Conservation (phyloP, 2,113 vertebrate genomes). For the Hippocampus zosterae region DNA sequence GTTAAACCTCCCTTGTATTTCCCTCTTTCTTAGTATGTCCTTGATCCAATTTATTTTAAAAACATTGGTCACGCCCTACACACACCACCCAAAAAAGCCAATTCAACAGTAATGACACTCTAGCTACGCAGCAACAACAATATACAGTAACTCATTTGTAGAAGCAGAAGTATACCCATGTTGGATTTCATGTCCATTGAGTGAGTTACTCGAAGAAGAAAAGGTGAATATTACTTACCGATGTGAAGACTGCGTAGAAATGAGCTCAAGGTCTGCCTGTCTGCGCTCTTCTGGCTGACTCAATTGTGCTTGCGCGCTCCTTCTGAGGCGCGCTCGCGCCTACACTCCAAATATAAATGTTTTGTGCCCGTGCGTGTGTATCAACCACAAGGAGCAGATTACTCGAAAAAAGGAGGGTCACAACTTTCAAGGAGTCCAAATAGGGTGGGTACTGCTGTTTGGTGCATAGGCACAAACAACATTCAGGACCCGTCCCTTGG, state of each 20-base stretch:
- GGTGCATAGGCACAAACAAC: too few species aligned
- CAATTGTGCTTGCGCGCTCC: neutral
- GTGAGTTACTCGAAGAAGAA: neutral
- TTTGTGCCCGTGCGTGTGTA: neutral
- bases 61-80: too few species aligned
- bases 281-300: neutral
- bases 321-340: neutral
- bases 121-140: neutral
- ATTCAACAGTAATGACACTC: neutral
- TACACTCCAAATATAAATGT: neutral
- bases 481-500: too few species aligned
- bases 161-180: neutral
- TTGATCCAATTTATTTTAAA: too few species aligned
- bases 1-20: neutral
- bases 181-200: neutral
- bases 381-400: neutral
- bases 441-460: too few species aligned
- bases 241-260: neutral
- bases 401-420: neutral
- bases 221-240: slow-evolving; percentile 26
- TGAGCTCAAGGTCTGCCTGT: neutral
- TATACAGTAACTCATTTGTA: neutral
- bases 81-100: neutral
- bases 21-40: neutral
- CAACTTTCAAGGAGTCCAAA: too few species aligned